Conservation (phyloP, 2,888 invertebrate species). For the Ennomos erosarius region DNA sequence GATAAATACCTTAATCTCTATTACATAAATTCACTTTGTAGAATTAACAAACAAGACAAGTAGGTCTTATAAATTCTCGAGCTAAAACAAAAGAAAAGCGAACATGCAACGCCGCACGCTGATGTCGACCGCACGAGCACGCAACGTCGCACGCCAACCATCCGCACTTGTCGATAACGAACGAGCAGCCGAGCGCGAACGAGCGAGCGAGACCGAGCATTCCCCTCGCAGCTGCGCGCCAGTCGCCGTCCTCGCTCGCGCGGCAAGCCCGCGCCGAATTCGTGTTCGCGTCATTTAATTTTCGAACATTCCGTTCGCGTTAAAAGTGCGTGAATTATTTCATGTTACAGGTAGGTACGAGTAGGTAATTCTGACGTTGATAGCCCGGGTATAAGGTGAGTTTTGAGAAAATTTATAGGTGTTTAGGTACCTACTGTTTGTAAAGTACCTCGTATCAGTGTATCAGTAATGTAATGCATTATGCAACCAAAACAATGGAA, state of each 20-base stretch:
- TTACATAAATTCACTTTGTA: too few relatives aligned
- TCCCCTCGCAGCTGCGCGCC: constrained; percentile 25
- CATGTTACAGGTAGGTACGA: too few relatives aligned
- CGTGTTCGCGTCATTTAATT: constrained; percentile 52
- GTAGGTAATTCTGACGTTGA: too few relatives aligned
- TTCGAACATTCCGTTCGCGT: constrained; percentile 33
- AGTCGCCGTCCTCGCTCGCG: constrained; percentile 37
- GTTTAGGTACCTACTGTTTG: constrained; percentile 29
- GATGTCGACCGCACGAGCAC: constrained; percentile 1
- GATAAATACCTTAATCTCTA: too few relatives aligned
- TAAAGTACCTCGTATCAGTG: not conserved
- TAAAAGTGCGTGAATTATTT: too few relatives aligned
- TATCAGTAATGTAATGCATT: too few relatives aligned
- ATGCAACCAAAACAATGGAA: too few relatives aligned
- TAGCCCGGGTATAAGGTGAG: too few relatives aligned
- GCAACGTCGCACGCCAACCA: constrained; percentile 6
- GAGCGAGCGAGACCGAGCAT: constrained; percentile 38
- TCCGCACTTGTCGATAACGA: not conserved
- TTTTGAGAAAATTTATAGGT: too few relatives aligned
- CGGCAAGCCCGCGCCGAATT: constrained; percentile 50
- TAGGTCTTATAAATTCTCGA: not conserved
- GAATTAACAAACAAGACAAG: too few relatives aligned
- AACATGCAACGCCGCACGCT: constrained; percentile 11
- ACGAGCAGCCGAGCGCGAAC: constrained; percentile 27
- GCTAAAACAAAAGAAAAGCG: constrained; percentile 1